These are phyloP conservation scores for Cololabis saira DNA, from an alignment of 2,113 vertebrate genomes.

Conservation along the genomic window DNA sequence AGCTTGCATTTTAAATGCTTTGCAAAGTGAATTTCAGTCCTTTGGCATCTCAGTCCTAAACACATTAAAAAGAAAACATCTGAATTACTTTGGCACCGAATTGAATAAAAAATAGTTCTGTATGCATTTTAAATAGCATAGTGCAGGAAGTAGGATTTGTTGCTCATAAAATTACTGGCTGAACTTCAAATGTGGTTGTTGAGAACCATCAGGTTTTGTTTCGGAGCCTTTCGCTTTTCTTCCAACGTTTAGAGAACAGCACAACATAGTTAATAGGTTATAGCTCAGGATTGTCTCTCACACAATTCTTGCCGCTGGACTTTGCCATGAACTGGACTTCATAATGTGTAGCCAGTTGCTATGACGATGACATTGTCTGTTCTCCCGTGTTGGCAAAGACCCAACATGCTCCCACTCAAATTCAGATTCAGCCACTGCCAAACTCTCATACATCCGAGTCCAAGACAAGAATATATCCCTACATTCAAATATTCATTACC, in stretches of 20 bases:
- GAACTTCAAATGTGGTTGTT: too few species aligned
- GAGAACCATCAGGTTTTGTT: not conserved
- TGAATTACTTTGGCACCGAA: too few species aligned
- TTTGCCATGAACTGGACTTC: slow-evolving; percentile 38
- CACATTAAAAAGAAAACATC: slow-evolving; percentile 7
- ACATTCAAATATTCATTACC: too few species aligned
- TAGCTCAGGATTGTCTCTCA: not conserved
- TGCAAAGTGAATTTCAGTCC: slow-evolving; percentile 26
- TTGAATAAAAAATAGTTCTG: slow-evolving; percentile 25
- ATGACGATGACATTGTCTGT: slow-evolving; percentile 59
- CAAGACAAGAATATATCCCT: not conserved
- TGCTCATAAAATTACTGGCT: slow-evolving; percentile 51
- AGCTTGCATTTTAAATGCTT: slow-evolving; percentile 24
- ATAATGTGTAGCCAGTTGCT: slow-evolving; percentile 53
- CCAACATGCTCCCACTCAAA: slow-evolving; percentile 39
- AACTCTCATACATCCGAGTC: slow-evolving; percentile 13
- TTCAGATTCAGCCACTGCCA: slow-evolving; percentile 26
- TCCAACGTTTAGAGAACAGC: not conserved
- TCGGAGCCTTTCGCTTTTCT: not conserved
- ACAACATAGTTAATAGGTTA: not conserved
- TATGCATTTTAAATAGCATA: slow-evolving; percentile 37
- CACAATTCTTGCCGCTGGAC: slow-evolving; percentile 15
- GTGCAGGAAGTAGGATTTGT: slow-evolving; percentile 37
- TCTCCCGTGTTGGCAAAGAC: slow-evolving; percentile 40
- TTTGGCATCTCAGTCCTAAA: slow-evolving; percentile 17